Evolutionary conservation across 2,888 invertebrate species (phyloP).

Genomic region (Drosophila borborema): DNA sequence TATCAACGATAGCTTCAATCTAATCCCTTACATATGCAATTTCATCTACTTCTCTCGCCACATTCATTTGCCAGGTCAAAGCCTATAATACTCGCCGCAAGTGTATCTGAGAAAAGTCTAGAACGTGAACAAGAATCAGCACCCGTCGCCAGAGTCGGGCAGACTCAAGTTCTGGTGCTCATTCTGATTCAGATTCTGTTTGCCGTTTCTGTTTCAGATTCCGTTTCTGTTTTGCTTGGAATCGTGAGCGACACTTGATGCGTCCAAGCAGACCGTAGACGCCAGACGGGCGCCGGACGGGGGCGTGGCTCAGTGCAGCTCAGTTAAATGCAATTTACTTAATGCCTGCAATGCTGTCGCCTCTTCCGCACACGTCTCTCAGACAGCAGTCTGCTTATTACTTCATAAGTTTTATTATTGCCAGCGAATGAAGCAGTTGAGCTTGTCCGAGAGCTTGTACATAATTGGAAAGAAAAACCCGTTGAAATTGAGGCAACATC

Average conservation of each 20-base stretch:
- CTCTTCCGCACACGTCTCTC: not conserved
- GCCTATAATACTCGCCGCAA: not conserved
- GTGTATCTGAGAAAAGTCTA: conserved; percentile 16
- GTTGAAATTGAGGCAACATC: conserved; percentile 59
- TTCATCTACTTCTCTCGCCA: not conserved
- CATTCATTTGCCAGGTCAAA: not conserved
- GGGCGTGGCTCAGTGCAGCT: conserved; percentile 7
- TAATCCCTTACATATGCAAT: not conserved
- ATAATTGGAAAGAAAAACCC: conserved; percentile 70
- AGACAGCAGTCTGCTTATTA: conserved; percentile 52
- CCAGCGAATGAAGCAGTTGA: conserved; percentile 70
- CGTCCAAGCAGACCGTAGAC: conserved; percentile 21
- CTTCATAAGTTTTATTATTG: conserved; percentile 75
- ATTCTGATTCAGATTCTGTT: not conserved
- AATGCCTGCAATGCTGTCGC: conserved; percentile 36
- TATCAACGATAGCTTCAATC: no score
- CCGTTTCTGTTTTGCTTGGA: conserved; percentile 31
- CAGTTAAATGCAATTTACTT: conserved; percentile 64
- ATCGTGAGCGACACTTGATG: conserved; percentile 51
- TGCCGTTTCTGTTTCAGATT: conserved; percentile 23
- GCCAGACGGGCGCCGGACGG: conserved; percentile 3
- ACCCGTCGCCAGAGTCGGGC: conserved; percentile 15
- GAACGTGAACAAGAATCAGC: conserved; percentile 10
- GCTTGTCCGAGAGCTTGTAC: conserved; percentile 52
- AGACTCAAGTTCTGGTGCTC: conserved; percentile 21